Percentiles rank a stretch among this genome's conserved stretches.
phyloP scores from a whole-genome alignment of 2,797 vertebrate species.

The Kryptopterus vitreolus region DNA sequence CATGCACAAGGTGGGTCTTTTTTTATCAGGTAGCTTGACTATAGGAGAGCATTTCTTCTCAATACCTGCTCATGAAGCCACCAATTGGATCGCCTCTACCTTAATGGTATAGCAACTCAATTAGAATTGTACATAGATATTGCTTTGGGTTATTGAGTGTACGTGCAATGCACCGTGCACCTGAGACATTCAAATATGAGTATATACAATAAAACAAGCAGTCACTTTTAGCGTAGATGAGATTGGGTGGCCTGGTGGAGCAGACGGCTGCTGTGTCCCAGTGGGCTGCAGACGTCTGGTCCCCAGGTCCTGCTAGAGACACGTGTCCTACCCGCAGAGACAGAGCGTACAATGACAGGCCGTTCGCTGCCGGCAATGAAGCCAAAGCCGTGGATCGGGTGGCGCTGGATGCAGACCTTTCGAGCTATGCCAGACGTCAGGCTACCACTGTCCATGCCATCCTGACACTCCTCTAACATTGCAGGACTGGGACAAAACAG shows the following conservation, averaged over 20 bases:
- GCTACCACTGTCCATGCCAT: slow-evolving; percentile 97
- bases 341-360: slow-evolving; percentile 94
- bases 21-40: neutral
- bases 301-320: slow-evolving; percentile 44
- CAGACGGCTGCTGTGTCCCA: slow-evolving; percentile 43
- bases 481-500: slow-evolving; percentile 79
- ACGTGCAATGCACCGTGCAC: slow-evolving; percentile 9
- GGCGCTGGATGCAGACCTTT: slow-evolving; percentile 90
- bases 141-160: slow-evolving; percentile 15
- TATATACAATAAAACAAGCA: slow-evolving; percentile 19
- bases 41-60: neutral
- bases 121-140: slow-evolving; percentile 22
- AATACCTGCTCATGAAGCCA: slow-evolving; percentile 19
- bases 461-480: slow-evolving; percentile 86
- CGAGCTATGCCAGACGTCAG: slow-evolving; percentile 88
- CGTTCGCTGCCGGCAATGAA: slow-evolving; percentile 93
- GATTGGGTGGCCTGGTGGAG: slow-evolving; percentile 46
- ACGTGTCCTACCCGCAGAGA: slow-evolving; percentile 84
- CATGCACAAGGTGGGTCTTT: slow-evolving; percentile 33
- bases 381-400: slow-evolving; percentile 90
- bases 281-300: slow-evolving; percentile 40
- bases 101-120: slow-evolving; percentile 8
- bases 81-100: slow-evolving; percentile 22
- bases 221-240: slow-evolving; percentile 40
- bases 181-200: slow-evolving; percentile 18